These are phyloP conservation scores for Mizuhopecten yessoensis DNA, from an alignment of 1,140 invertebrate species.

Conservation along the genomic window DNA sequence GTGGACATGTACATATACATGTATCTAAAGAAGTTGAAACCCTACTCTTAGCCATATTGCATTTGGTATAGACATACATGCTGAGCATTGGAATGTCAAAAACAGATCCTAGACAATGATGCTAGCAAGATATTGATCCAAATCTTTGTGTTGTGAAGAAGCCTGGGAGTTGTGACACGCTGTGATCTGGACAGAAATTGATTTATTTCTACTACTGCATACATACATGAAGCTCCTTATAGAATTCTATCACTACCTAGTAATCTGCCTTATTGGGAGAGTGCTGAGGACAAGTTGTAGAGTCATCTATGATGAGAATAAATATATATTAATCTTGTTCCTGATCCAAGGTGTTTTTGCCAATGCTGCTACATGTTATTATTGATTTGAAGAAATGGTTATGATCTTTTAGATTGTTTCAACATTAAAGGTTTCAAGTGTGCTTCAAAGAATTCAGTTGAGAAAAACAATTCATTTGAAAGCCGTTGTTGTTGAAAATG, in stretches of 20 bases:
- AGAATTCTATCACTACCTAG: slow-evolving; percentile 22
- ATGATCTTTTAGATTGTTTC: too few relatives aligned
- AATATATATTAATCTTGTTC: too few relatives aligned
- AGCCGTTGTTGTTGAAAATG: too few relatives aligned
- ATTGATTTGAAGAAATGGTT: too few relatives aligned
- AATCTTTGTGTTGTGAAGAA: not conserved
- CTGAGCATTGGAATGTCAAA: slow-evolving; percentile 7
- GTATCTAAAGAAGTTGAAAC: not conserved
- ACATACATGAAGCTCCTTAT: slow-evolving; percentile 14
- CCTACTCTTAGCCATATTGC: not conserved
- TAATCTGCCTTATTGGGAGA: not conserved
- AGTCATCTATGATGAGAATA: not conserved
- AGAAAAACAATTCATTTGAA: too few relatives aligned
- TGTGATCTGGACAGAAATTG: slow-evolving; percentile 4
- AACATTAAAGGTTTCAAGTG: too few relatives aligned
- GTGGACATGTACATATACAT: too few relatives aligned
- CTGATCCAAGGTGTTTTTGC: too few relatives aligned
- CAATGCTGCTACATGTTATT: too few relatives aligned
- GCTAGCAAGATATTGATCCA: not conserved
- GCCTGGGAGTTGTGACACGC: slow-evolving; percentile 20
- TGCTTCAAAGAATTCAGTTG: too few relatives aligned
- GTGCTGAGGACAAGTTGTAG: not conserved
- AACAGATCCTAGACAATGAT: slow-evolving; percentile 2
- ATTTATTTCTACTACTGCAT: slow-evolving; percentile 26
- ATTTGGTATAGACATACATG: not conserved